Conservation (phyloP, 2,113 vertebrate species). For the Castor canadensis region DNA sequence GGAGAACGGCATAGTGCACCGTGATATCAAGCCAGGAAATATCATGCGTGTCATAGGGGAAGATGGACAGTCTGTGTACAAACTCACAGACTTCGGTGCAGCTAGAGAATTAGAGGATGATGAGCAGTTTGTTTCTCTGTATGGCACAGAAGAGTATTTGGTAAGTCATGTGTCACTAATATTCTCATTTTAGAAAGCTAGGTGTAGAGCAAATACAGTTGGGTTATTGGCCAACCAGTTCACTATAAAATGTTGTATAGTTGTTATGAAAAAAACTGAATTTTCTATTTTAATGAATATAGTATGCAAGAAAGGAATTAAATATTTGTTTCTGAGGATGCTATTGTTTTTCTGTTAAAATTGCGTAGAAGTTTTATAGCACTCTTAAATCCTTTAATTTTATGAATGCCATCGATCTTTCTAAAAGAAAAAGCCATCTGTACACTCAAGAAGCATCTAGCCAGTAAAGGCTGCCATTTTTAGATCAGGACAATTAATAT, state of each 20-base stretch:
- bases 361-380: not conserved
- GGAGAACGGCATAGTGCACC: conserved; percentile 97
- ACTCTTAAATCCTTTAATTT: conserved; percentile 25
- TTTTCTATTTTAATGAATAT: conserved; percentile 8
- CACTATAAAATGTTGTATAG: not conserved
- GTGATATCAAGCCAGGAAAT: conserved; percentile 98
- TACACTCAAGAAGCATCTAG: not conserved
- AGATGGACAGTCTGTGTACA: conserved; percentile 97
- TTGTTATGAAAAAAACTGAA: not conserved
- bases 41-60: conserved; percentile 99
- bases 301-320: not conserved
- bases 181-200: conserved; percentile 36
- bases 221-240: conserved; percentile 15
- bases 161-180: conserved; percentile 83
- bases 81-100: conserved; percentile 98
- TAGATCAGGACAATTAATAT: not conserved
- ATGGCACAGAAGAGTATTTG: conserved; percentile 98
- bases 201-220: not conserved
- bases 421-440: not conserved
- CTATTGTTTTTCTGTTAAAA: conserved; percentile 36
- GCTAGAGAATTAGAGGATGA: conserved; percentile 97
- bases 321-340: not conserved
- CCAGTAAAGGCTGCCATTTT: not conserved
- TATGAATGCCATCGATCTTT: not conserved
- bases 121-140: conserved; percentile 99